A percentile compares a stretch with the other conserved stretches of the same genome.
Conservation (phyloP, 2,888 invertebrate genomes). For the Cyaniris semiargus region DNA sequence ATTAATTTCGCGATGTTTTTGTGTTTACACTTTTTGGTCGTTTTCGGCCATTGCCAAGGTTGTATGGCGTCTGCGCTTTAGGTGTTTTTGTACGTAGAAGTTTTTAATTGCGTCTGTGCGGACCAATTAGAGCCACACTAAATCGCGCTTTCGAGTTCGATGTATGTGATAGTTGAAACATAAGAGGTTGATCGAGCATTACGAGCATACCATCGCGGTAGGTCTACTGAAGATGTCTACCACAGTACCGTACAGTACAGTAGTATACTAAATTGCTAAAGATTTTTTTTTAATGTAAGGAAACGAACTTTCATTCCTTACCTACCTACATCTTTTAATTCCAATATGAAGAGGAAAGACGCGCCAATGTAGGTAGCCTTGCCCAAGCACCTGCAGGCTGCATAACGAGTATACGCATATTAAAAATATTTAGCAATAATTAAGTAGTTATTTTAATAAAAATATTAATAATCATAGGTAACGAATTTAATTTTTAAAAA, state of each 20-base stretch:
- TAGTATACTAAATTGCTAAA: not conserved
- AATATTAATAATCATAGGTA: not conserved
- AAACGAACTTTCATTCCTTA: too few relatives aligned
- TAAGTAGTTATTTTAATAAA: not conserved
- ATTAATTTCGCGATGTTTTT: conserved; percentile 5
- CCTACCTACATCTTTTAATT: not conserved
- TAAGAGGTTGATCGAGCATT: too few relatives aligned
- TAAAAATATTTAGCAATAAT: not conserved
- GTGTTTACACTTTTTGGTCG: not conserved
- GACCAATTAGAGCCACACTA: too few relatives aligned
- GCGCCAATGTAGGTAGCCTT: not conserved
- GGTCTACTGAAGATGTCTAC: too few relatives aligned
- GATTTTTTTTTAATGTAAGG: too few relatives aligned
- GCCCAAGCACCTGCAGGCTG: not conserved
- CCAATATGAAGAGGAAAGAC: not conserved
- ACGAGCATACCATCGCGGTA: too few relatives aligned
- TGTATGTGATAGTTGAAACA: too few relatives aligned
- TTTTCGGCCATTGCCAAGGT: conserved; percentile 8
- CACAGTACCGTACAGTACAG: too few relatives aligned
- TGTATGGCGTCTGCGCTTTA: not conserved
- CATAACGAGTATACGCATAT: not conserved
- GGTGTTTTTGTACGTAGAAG: not conserved
- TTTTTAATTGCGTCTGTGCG: not conserved
- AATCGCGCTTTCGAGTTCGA: too few relatives aligned
- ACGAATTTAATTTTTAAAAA: not conserved